These are phyloP conservation scores for Nyctibius bracteatus DNA, from an alignment of 2,113 vertebrate genomes.

Conservation along the genomic window DNA sequence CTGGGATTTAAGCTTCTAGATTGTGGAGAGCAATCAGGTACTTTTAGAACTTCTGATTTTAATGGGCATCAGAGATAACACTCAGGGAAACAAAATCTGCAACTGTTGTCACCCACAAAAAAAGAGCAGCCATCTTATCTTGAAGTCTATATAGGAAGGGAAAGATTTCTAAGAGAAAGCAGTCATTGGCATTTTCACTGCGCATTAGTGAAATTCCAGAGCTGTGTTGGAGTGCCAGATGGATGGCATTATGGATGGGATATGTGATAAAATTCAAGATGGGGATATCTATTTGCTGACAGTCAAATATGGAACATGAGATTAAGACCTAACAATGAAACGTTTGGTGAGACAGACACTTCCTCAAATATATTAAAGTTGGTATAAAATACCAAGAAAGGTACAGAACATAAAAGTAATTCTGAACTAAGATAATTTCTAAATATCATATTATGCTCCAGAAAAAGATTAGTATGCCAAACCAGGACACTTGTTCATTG, in stretches of 20 bases:
- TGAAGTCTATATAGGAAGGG: not conserved
- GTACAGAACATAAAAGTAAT: not conserved
- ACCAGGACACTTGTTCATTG: not conserved
- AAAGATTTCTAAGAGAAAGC: not conserved
- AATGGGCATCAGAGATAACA: not conserved
- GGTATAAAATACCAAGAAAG: not conserved
- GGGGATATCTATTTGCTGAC: not conserved
- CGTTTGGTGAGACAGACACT: not conserved
- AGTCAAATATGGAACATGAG: not conserved
- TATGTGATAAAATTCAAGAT: not conserved
- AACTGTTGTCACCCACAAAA: not conserved
- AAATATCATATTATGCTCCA: not conserved
- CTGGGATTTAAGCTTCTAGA: not conserved
- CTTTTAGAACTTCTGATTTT: not conserved
- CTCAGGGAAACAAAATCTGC: not conserved
- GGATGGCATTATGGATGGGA: not conserved
- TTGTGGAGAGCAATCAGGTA: not conserved
- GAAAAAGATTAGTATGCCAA: not conserved
- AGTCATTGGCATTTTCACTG: not conserved
- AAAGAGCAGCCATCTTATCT: not conserved
- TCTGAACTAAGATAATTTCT: not conserved
- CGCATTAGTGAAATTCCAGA: not conserved
- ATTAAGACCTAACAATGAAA: not conserved
- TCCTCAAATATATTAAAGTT: not conserved
- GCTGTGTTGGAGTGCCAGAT: not conserved